Base-by-base conservation (phyloP, 1,140 invertebrate species). In the Spodoptera frugiperda region DNA sequence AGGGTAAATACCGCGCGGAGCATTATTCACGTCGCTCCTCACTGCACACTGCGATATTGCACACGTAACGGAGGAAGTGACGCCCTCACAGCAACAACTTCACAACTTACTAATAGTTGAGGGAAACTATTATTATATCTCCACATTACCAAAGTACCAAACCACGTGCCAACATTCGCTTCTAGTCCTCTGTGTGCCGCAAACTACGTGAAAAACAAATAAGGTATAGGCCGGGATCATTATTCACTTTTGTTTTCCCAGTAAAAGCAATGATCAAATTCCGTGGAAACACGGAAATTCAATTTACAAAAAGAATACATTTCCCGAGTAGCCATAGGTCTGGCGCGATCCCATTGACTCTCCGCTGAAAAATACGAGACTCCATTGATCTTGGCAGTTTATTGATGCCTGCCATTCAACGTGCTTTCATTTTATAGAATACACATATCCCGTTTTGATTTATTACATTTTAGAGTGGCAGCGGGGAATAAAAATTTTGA, bases 241-340 rank as follows among this genome's bases (percentile, higher is more conserved):
- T 17, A 15, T 25, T n/a, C 15, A n/a, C 39, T 14, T 67, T 67
- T 48, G 19, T n/a, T 49, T 67, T 63, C 30, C 33, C 44, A 46
- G 4, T 33, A 53, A 33, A 25, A 71, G 33, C 30, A 44, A 55
- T 71, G 30, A 39, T 57, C 10, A 57, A n/a, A 44, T 19, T 71
- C 51, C 30, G 48, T 8, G 21, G 15, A 55, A 71, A 71, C 68
- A 71, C n/a, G 30, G 61, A 65, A 48, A 65, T 65, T 67, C 63
- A 67, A 67, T 67, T 67, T 67, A 48, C 44, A 49, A 48, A 65
- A 67, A 67, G 17, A 67, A 67, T n/a, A 25, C 44, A 67, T 48
- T 67, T 46, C 11, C 30, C 21, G 54, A 57, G n/a, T 63, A 44
- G 59, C 44, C 63, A 46, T 67, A 67, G 44, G 39, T 48, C 63